Evolutionary conservation across 2,888 invertebrate species (phyloP).

Genomic region (Andrena dorsata): DNA sequence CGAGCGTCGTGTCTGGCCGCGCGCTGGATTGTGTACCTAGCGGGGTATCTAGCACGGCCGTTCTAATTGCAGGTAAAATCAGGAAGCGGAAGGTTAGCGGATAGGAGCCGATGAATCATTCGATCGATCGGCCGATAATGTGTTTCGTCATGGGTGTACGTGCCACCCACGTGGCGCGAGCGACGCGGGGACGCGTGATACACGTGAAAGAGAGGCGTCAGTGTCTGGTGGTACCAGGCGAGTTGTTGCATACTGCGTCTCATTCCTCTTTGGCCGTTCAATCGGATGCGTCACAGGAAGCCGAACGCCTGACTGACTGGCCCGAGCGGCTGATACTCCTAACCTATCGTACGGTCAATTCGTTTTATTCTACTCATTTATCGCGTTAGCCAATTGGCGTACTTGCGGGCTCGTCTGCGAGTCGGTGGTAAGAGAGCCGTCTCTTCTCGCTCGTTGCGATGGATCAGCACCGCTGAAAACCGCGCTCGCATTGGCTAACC

Average conservation of each 20-base stretch:
- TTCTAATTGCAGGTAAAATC: constrained; percentile 58
- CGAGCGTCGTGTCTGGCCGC: constrained; percentile 3
- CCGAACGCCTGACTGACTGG: constrained; percentile 66
- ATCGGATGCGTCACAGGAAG: constrained; percentile 74
- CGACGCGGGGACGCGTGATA: constrained; percentile 42
- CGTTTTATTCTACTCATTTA: constrained; percentile 74
- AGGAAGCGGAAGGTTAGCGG: constrained; percentile 60
- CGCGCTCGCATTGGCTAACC: neutral
- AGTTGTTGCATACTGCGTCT: constrained; percentile 65
- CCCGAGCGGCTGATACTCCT: constrained; percentile 66
- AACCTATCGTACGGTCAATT: constrained; percentile 72
- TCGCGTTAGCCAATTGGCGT: constrained; percentile 76
- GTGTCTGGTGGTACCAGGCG: constrained; percentile 79
- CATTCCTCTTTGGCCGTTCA: constrained; percentile 69
- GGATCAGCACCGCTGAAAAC: constrained; percentile 8
- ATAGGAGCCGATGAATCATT: constrained; percentile 52
- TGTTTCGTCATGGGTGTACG: constrained; percentile 53
- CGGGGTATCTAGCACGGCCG: constrained; percentile 33
- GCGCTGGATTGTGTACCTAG: constrained; percentile 29
- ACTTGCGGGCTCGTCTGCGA: constrained; percentile 45
- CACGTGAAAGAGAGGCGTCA: constrained; percentile 65
- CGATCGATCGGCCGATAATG: constrained; percentile 58
- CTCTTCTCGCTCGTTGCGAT: neutral
- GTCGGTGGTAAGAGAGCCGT: constrained; percentile 29
- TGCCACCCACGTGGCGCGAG: constrained; percentile 49